A percentile compares a stretch with the other conserved stretches of the same genome.
Evolutionary conservation across 2,797 vertebrate genomes (phyloP).

Genomic region (Ptychobarbus kaznakovi): DNA sequence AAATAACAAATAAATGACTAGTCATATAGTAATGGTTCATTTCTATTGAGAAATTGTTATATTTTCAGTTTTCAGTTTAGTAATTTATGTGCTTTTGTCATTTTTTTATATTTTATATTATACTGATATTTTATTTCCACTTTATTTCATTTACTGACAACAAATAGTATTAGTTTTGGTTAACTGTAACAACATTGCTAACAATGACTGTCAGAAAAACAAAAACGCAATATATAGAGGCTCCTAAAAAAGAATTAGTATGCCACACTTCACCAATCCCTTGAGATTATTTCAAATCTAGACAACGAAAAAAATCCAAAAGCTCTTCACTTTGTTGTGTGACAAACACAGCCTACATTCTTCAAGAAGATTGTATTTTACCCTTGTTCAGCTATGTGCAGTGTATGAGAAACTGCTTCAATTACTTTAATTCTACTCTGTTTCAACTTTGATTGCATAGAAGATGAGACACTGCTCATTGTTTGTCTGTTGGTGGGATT

Average conservation of each 20-base stretch:
- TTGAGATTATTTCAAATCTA: constrained; percentile 15
- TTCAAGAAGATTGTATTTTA: constrained; percentile 56
- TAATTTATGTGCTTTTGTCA: background rate
- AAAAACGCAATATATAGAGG: background rate
- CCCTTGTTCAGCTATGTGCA: constrained; percentile 65
- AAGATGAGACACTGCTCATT: constrained; percentile 60
- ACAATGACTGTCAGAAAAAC: background rate
- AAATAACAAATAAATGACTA: background rate
- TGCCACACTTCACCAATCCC: background rate
- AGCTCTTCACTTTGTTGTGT: constrained; percentile 52
- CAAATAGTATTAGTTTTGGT: background rate
- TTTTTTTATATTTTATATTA: background rate
- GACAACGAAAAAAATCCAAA: constrained; percentile 2
- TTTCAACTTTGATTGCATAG: constrained; percentile 64
- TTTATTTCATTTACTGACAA: background rate
- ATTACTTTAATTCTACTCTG: constrained; percentile 68
- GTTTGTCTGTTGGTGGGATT: constrained; percentile 63
- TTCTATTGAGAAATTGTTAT: background rate
- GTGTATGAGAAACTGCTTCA: constrained; percentile 71
- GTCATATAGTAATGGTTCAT: too few species aligned
- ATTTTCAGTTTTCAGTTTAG: background rate
- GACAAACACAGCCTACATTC: constrained; percentile 46
- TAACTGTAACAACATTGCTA: background rate
- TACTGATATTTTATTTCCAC: background rate
- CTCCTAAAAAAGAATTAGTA: background rate